A percentile compares a stretch with the other conserved stretches of the same genome.
Conservation (phyloP, 1,140 invertebrate species). For the Papilio polytes region DNA sequence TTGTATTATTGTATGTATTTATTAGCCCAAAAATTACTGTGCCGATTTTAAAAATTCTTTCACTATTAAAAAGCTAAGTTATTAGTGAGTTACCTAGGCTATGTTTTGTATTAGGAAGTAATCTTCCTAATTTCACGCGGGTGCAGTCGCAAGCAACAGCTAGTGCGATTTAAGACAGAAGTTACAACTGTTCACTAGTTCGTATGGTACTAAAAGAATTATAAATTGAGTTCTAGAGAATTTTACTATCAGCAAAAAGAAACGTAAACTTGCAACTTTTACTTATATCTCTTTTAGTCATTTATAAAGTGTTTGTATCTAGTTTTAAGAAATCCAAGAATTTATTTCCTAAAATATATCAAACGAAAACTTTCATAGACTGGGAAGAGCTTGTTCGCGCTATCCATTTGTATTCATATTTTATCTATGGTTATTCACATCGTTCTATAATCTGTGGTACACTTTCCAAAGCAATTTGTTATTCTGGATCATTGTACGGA, state of each 20-base stretch:
- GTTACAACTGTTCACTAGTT: too few species aligned
- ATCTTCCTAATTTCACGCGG: too few species aligned
- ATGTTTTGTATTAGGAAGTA: too few species aligned
- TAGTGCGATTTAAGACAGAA: too few species aligned
- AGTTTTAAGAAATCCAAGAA: not conserved
- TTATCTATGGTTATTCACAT: not conserved
- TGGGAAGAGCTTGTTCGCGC: not conserved
- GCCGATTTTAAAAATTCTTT: too few species aligned
- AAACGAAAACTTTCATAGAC: not conserved
- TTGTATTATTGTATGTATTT: too few species aligned
- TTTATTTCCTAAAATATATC: not conserved
- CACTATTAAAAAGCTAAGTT: too few species aligned
- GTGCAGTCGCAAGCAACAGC: too few species aligned
- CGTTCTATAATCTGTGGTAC: not conserved
- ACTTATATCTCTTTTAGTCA: not conserved
- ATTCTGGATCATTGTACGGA: constrained; percentile 12
- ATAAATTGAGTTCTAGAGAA: too few species aligned
- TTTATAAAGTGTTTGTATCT: not conserved
- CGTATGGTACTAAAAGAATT: too few species aligned
- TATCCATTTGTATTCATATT: not conserved
- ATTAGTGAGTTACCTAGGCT: too few species aligned
- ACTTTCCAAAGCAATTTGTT: constrained; percentile 23
- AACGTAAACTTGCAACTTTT: not conserved
- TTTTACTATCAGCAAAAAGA: not conserved
- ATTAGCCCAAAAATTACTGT: too few species aligned